Base-by-base conservation (phyloP, 2,113 vertebrate genomes). In the Camelus dromedarius region DNA sequence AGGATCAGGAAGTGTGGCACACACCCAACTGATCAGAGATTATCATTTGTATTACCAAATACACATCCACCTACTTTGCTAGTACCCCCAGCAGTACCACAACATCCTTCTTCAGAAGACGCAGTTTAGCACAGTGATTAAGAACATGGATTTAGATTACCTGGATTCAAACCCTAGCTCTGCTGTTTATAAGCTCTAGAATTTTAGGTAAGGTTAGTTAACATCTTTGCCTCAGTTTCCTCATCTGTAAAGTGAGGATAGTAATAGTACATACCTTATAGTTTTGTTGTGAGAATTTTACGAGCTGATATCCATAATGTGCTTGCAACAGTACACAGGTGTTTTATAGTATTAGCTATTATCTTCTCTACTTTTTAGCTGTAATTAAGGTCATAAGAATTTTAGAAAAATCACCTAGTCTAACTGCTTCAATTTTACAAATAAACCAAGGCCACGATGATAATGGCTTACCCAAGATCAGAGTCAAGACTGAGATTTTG, bases 151-250 rank as follows among this genome's bases (percentile, higher is more conserved):
- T 28, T 73, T 56, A 75, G 32, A 56, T 77, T 38, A 72, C 15
- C 16, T 70, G 62, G 15, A 62, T 56, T 38, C 52, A 95, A 87
- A 83, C 58, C 48, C 26, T 20, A 75, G 73, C n/a, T 60, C 50
- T 93, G 64, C 30, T 42, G 70, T 24, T 64, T 89, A 73, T 54
- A 86, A 84, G n/a, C 56, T 95, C 95, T 38, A 14, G 54, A 92
- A 50, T 9, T 69, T 26, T 38, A 3, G 24, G 38, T 20, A 87
- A 79, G 30, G 32, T 64, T 80, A 69, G 35, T 64, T 80, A 69
- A 89, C 48, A 75, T 50, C 46, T 91, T 56, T 35, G 69, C 46
- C 69, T 92, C 60, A 56, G 58, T 42, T 83, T 90, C 42, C 28
- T 81, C 54, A 72, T 46, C 48, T 73, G n/a, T 60, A 72, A 93